Percentiles rank a stretch among this genome's conserved stretches.
Conservation (phyloP, 2,113 vertebrate genomes). For the Siniperca knerii region DNA sequence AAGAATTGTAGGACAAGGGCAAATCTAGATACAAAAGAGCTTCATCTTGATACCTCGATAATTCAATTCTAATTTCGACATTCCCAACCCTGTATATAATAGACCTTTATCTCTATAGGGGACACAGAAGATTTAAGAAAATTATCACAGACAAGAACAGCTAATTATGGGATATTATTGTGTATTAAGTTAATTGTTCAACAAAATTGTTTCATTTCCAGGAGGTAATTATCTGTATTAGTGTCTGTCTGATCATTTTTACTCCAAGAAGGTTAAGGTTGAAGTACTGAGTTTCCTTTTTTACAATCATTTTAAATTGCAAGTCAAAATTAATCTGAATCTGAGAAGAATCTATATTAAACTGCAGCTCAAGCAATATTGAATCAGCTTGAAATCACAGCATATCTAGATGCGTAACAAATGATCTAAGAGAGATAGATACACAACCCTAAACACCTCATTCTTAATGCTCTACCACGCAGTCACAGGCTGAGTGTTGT, state of each 20-base stretch:
- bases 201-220: not conserved
- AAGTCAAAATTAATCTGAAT: not conserved
- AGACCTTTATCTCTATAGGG: not conserved
- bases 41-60: slow-evolving; percentile 5
- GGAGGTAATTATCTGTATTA: not conserved
- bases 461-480: not conserved
- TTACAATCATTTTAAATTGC: not conserved
- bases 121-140: not conserved
- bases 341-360: not conserved
- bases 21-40: slow-evolving; percentile 12
- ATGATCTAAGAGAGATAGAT: not conserved
- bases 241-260: not conserved
- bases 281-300: not conserved
- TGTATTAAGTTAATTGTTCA: not conserved
- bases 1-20: not conserved
- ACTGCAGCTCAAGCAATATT: not conserved
- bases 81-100: not conserved
- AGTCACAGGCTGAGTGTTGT: not conserved
- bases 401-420: not conserved
- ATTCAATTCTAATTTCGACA: not conserved
- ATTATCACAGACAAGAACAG: not conserved
- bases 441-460: not conserved
- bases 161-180: not conserved
- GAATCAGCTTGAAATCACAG: not conserved
- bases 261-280: not conserved